phyloP scores from a whole-genome alignment of 2,888 invertebrate genomes.

The Ochropacha duplaris region DNA sequence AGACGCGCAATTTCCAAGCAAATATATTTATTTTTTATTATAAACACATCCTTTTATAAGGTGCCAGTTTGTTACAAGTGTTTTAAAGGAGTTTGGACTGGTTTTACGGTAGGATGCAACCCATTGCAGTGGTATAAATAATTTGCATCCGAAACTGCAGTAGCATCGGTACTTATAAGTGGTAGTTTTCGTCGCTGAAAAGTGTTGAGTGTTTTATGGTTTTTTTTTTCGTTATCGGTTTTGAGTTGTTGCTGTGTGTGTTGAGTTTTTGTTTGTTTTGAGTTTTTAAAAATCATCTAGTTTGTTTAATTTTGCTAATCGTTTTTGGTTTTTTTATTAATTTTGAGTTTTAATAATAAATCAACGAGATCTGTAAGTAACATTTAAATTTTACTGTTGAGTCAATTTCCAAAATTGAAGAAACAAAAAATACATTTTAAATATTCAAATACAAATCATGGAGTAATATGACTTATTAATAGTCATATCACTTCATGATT shows the following conservation, averaged over 20 bases:
- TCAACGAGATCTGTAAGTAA: neutral
- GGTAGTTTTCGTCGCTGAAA: conserved; percentile 71
- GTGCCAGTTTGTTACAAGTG: conserved; percentile 21
- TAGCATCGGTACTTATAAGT: conserved; percentile 70
- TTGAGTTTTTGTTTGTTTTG: conserved; percentile 38
- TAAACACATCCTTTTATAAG: conserved; percentile 34
- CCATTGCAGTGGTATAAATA: conserved; percentile 73
- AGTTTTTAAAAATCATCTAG: conserved; percentile 21
- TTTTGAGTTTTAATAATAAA: neutral
- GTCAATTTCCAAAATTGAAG: neutral
- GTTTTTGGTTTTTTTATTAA: neutral
- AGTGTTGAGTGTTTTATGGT: conserved; percentile 60
- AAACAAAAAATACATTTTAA: neutral
- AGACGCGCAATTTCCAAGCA: conserved; percentile 66
- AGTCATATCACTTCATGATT: no score
- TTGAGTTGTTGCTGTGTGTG: conserved; percentile 51
- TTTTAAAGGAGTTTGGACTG: conserved; percentile 20
- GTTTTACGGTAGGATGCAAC: conserved; percentile 57
- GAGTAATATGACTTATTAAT: no score
- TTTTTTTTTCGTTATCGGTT: conserved; percentile 47
- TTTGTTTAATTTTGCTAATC: neutral
- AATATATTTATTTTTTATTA: conserved; percentile 60
- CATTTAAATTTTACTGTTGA: neutral
- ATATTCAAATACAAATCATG: no score
- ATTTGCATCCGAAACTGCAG: conserved; percentile 76